These are phyloP conservation scores for Siniperca obscura DNA, from an alignment of 2,797 vertebrate species.

Conservation along the genomic window DNA sequence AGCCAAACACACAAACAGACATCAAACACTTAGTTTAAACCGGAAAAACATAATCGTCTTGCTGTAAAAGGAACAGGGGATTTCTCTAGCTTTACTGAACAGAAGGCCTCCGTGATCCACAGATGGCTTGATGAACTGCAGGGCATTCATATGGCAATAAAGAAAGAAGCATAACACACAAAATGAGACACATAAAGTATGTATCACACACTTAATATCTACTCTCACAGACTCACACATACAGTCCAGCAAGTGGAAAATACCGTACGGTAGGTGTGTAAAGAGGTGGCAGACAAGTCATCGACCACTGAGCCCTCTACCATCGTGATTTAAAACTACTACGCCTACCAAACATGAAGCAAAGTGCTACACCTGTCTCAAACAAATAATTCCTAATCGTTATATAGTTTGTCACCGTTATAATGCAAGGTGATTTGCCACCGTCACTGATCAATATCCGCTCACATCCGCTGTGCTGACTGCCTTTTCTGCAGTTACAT, in stretches of 20 bases:
- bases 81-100: conserved; percentile 47
- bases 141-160: conserved; percentile 60
- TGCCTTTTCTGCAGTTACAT: too few relatives aligned
- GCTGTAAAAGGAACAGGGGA: conserved; percentile 3
- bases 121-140: conserved; percentile 70
- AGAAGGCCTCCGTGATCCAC: conserved; percentile 60
- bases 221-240: neutral
- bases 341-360: too few relatives aligned
- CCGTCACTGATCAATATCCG: too few relatives aligned
- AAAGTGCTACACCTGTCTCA: too few relatives aligned
- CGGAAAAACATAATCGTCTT: neutral
- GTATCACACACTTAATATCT: conserved; percentile 23
- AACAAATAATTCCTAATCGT: too few relatives aligned
- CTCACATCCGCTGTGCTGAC: too few relatives aligned
- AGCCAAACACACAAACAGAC: conserved; percentile 7
- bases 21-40: conserved; percentile 17
- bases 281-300: neutral
- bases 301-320: too few relatives aligned
- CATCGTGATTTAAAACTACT: too few relatives aligned
- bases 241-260: neutral
- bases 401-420: too few relatives aligned
- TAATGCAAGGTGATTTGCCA: too few relatives aligned
- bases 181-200: conserved; percentile 31
- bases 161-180: conserved; percentile 28
- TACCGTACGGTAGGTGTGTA: too few relatives aligned